A percentile compares a stretch with the other conserved stretches of the same genome.
phyloP scores from a whole-genome alignment of 2,888 invertebrate species.

The Hemistola chrysoprasaria region DNA sequence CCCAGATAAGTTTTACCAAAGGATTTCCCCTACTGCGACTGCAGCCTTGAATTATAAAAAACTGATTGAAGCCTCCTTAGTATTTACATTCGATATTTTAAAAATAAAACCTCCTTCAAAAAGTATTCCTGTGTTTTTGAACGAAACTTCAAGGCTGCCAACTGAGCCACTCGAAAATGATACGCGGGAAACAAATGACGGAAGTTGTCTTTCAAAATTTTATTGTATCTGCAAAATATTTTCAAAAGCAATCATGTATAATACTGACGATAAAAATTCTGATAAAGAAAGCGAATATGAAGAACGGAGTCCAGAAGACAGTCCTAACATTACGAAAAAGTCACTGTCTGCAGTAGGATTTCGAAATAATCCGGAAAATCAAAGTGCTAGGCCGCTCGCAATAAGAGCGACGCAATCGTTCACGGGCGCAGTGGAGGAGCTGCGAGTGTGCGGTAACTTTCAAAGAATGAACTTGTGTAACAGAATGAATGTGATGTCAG shows the following conservation, averaged over 20 bases:
- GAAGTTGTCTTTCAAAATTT: constrained; percentile 29
- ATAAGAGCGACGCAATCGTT: constrained; percentile 72
- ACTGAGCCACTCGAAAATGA: constrained; percentile 7
- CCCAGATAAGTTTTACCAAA: too few relatives aligned
- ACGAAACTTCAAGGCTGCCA: not conserved
- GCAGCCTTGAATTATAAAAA: too few relatives aligned
- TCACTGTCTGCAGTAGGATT: constrained; percentile 71
- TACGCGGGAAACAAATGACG: constrained; percentile 52
- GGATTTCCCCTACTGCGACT: too few relatives aligned
- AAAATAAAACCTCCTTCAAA: too few relatives aligned
- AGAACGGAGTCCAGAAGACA: constrained; percentile 57
- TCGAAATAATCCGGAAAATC: constrained; percentile 58
- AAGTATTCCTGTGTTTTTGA: too few relatives aligned
- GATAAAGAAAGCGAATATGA: constrained; percentile 72
- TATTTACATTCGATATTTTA: too few relatives aligned
- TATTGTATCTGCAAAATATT: constrained; percentile 17
- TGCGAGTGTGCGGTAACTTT: constrained; percentile 59
- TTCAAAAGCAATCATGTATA: constrained; percentile 57
- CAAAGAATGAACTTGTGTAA: constrained; percentile 63
- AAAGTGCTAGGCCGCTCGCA: constrained; percentile 59
- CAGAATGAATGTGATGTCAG: constrained; percentile 50
- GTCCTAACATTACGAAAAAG: constrained; percentile 66
- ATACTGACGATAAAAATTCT: constrained; percentile 67
- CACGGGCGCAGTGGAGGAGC: constrained; percentile 67
- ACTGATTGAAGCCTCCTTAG: too few relatives aligned